These are phyloP conservation scores for Botia kubotai DNA, from an alignment of 2,797 vertebrate species.

Conservation along the genomic window DNA sequence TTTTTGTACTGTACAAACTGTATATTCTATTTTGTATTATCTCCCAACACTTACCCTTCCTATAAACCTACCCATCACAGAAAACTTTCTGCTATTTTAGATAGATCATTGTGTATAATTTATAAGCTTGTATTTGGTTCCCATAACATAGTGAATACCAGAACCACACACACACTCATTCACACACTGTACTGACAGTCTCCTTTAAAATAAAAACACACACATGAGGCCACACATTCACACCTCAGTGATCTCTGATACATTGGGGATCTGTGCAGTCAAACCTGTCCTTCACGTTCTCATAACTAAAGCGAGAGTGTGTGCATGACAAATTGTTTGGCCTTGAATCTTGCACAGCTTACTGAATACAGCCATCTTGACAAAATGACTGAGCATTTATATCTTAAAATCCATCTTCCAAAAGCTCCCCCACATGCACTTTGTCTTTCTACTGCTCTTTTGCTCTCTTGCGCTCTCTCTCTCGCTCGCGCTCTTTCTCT, in stretches of 20 bases:
- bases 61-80: too few relatives aligned
- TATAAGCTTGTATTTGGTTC: too few relatives aligned
- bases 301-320: background rate
- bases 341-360: constrained; percentile 36
- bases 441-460: constrained; percentile 1
- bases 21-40: too few relatives aligned
- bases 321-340: constrained; percentile 33
- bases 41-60: too few relatives aligned
- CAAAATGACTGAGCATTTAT: constrained; percentile 25
- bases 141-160: too few relatives aligned
- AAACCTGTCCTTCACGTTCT: constrained; percentile 38
- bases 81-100: too few relatives aligned
- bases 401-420: constrained; percentile 28
- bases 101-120: too few relatives aligned
- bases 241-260: background rate
- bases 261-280: constrained; percentile 1
- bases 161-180: too few relatives aligned
- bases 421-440: constrained; percentile 11
- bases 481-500: background rate
- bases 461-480: background rate
- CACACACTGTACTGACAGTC: too few relatives aligned
- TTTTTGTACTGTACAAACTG: too few relatives aligned
- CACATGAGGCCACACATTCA: constrained; percentile 3
- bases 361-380: constrained; percentile 12
- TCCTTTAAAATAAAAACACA: background rate